Evolutionary conservation across 2,113 vertebrate genomes (phyloP).

Genomic region (Lepus timidus): DNA sequence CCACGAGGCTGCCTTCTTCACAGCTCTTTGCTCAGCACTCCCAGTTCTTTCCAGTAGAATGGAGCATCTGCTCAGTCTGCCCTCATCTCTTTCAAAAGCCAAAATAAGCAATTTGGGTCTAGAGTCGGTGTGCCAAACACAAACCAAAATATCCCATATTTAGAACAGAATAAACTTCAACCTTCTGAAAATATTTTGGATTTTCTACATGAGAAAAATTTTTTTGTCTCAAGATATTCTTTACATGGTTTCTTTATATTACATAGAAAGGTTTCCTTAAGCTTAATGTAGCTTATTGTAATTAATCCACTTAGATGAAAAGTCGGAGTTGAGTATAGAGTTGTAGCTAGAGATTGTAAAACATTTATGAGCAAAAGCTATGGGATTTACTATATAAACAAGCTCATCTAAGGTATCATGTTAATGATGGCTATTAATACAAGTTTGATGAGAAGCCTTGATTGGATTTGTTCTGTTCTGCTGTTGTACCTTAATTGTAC

Average conservation of each 20-base stretch:
- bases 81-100: constrained; percentile 44
- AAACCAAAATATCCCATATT: constrained; percentile 24
- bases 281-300: constrained; percentile 38
- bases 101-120: constrained; percentile 50
- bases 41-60: background rate
- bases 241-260: constrained; percentile 16
- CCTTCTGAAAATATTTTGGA: constrained; percentile 34
- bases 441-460: background rate
- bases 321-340: constrained; percentile 13
- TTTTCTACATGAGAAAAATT: constrained; percentile 18
- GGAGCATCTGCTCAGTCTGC: background rate
- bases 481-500: constrained; percentile 16
- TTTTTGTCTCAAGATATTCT: constrained; percentile 54
- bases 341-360: constrained; percentile 48
- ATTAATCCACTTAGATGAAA: constrained; percentile 57
- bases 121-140: background rate
- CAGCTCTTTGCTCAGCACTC: background rate
- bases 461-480: constrained; percentile 57
- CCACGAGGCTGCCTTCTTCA: background rate
- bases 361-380: constrained; percentile 45
- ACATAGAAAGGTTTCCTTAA: constrained; percentile 42
- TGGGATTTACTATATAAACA: constrained; percentile 66
- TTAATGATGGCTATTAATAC: constrained; percentile 62
- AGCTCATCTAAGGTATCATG: constrained; percentile 43
- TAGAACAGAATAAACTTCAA: constrained; percentile 17